Percentiles rank a stretch among this genome's conserved stretches.
Conservation (phyloP, 1,140 invertebrate genomes). For the Ruditapes philippinarum region DNA sequence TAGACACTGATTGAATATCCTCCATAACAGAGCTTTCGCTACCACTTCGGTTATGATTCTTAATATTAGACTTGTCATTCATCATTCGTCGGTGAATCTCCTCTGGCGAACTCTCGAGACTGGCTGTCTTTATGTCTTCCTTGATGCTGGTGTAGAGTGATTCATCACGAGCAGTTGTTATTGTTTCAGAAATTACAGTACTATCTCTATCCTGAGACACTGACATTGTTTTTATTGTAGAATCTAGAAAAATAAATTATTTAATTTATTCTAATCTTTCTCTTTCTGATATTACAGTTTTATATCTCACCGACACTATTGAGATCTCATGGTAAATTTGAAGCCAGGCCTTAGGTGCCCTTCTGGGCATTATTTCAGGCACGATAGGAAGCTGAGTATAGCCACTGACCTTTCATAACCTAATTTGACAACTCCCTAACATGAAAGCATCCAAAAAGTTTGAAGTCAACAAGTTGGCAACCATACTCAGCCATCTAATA, state of each 20-base stretch:
- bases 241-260: conserved; percentile 64
- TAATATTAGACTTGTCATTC: conserved; percentile 59
- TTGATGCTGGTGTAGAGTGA: conserved; percentile 62
- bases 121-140: conserved; percentile 59
- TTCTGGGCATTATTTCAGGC: no score
- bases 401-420: no score
- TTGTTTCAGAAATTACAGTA: conserved; percentile 70
- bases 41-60: conserved; percentile 72
- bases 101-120: conserved; percentile 71
- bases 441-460: no score
- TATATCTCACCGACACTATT: background rate
- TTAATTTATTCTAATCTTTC: no score
- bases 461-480: no score
- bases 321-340: no score
- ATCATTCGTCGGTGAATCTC: conserved; percentile 60
- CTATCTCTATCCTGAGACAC: conserved; percentile 60
- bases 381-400: no score
- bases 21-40: conserved; percentile 82
- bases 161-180: conserved; percentile 74
- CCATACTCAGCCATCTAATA: no score
- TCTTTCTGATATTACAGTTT: background rate
- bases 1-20: conserved; percentile 74
- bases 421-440: no score
- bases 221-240: conserved; percentile 50
- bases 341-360: no score